Percentiles rank a stretch among this genome's conserved stretches.
phyloP scores from a whole-genome alignment of 2,113 vertebrate genomes.

The Cynoglossus semilaevis region DNA sequence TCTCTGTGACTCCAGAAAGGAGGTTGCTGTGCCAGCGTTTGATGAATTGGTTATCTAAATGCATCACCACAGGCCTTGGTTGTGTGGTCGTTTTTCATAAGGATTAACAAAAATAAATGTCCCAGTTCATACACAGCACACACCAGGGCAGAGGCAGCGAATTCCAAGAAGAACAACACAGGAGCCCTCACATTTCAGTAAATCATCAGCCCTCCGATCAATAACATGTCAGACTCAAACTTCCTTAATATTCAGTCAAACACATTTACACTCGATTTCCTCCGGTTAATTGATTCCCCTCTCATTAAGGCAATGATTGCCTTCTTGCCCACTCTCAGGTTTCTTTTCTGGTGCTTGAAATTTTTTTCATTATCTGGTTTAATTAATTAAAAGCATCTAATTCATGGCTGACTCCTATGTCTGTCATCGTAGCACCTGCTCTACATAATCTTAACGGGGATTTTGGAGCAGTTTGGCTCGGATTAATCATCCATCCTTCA shows the following conservation, averaged over 20 bases:
- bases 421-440: slow-evolving; percentile 5
- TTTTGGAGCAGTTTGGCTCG: too few species aligned
- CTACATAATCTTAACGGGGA: not conserved
- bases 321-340: slow-evolving; percentile 9
- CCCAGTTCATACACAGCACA: not conserved
- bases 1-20: slow-evolving; percentile 21
- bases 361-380: slow-evolving; percentile 32
- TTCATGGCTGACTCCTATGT: slow-evolving; percentile 6
- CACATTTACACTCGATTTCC: slow-evolving; percentile 30
- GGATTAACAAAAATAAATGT: not conserved
- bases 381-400: slow-evolving; percentile 29
- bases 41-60: slow-evolving; percentile 12
- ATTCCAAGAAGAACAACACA: not conserved
- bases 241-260: slow-evolving; percentile 12
- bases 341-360: slow-evolving; percentile 8
- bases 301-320: slow-evolving; percentile 16
- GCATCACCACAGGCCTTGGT: not conserved
- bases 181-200: not conserved
- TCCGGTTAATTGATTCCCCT: slow-evolving; percentile 32
- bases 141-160: not conserved
- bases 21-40: not conserved
- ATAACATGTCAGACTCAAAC: not conserved
- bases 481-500: too few species aligned
- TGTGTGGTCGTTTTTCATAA: not conserved
- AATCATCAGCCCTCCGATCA: too few species aligned